Percentiles rank a stretch among this genome's conserved stretches.
These are phyloP conservation scores for Agraylea sexmaculata DNA, from an alignment of 1,140 invertebrate genomes.

Conservation along the genomic window DNA sequence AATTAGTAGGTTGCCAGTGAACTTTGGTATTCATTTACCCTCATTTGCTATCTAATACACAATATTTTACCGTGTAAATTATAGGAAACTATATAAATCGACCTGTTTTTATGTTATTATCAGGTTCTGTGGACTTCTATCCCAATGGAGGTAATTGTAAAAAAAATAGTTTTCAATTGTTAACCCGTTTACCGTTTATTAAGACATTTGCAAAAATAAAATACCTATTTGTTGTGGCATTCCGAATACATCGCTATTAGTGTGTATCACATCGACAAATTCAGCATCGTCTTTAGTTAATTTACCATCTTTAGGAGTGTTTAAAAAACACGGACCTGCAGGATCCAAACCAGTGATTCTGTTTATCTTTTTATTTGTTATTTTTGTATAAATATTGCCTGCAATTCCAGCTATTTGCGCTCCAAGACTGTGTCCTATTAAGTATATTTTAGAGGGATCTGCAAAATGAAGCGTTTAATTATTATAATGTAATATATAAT, in stretches of 20 bases:
- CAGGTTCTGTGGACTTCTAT: conserved; percentile 65
- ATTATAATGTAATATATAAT: no score
- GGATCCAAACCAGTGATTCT: conserved; percentile 19
- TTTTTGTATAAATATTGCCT: conserved; percentile 8
- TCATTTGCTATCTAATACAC: no score
- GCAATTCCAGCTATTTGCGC: conserved; percentile 16
- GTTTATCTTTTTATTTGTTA: neutral
- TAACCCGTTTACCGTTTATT: no score
- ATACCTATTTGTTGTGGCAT: neutral
- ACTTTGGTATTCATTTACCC: no score
- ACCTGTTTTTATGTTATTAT: conserved; percentile 23
- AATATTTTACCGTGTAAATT: no score
- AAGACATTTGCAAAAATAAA: conserved; percentile 19
- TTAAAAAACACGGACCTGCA: conserved; percentile 13
- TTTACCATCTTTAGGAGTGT: neutral
- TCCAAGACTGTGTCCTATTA: conserved; percentile 18
- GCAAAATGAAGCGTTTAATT: no score
- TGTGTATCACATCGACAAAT: conserved; percentile 19
- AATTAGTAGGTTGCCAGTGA: no score
- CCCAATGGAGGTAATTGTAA: no score
- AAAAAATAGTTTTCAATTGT: no score
- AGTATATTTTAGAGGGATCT: conserved; percentile 8
- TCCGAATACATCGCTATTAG: conserved; percentile 21
- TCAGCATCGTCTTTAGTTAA: conserved; percentile 11
- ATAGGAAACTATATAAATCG: no score